Conservation (phyloP, 2,113 vertebrate species). For the Sander vitreus region DNA sequence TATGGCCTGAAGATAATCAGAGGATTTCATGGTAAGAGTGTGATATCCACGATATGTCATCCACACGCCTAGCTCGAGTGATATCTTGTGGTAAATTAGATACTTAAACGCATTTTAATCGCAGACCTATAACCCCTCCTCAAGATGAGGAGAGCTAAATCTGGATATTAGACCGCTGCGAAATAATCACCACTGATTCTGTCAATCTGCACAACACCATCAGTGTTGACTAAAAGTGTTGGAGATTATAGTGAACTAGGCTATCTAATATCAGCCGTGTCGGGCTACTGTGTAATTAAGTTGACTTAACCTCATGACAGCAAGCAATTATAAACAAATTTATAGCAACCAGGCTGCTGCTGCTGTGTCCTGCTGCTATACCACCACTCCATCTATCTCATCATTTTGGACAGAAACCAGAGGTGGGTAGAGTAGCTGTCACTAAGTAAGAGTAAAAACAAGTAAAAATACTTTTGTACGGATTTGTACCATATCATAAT, state of each 20-base stretch:
- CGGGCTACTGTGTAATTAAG: conserved; percentile 37
- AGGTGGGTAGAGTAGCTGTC: no score
- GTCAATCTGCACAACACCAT: conserved; percentile 37
- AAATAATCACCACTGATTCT: conserved; percentile 46
- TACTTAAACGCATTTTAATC: conserved; percentile 64
- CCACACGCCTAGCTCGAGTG: conserved; percentile 5
- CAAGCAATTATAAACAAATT: conserved; percentile 17
- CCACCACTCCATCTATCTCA: no score
- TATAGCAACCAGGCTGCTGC: background rate
- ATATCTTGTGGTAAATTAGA: conserved; percentile 63
- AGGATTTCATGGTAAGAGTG: conserved; percentile 91
- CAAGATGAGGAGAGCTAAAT: conserved; percentile 45
- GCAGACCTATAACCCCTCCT: conserved; percentile 30
- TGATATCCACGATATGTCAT: conserved; percentile 21
- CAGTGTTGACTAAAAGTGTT: conserved; percentile 61
- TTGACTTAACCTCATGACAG: conserved; percentile 39
- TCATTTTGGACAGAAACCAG: no score
- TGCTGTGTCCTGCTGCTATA: background rate
- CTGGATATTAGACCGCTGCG: conserved; percentile 33
- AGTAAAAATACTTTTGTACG: no score
- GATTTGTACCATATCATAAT: no score
- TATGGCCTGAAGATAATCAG: conserved; percentile 90
- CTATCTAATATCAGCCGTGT: conserved; percentile 45
- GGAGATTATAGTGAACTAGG: conserved; percentile 44
- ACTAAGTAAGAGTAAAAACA: no score